phyloP scores from a whole-genome alignment of 2,113 vertebrate genomes.

The Tetrao urogallus region DNA sequence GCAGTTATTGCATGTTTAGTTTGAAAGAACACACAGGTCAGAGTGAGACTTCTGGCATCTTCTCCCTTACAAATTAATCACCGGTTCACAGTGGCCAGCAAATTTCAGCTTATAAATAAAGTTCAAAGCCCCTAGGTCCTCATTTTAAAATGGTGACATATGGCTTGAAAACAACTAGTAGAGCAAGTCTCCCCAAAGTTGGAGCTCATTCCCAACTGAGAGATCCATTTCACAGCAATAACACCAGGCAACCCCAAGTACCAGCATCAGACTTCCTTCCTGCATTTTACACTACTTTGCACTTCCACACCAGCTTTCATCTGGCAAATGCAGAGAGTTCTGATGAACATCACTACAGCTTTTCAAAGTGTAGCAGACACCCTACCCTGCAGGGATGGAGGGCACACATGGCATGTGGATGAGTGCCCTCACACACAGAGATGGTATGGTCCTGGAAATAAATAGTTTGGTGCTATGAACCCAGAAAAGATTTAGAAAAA shows the following conservation, averaged over 20 bases:
- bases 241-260: not conserved
- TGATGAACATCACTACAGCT: slow-evolving; percentile 23
- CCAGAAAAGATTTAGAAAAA: not conserved
- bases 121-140: slow-evolving; percentile 46
- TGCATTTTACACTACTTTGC: slow-evolving; percentile 25
- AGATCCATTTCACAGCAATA: slow-evolving; percentile 56
- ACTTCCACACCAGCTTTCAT: slow-evolving; percentile 43
- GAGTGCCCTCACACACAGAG: not conserved
- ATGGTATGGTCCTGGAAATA: not conserved
- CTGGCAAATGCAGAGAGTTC: not conserved
- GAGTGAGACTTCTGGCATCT: slow-evolving; percentile 42
- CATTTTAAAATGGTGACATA: slow-evolving; percentile 47
- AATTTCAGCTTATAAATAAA: slow-evolving; percentile 66
- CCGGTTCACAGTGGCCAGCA: slow-evolving; percentile 10
- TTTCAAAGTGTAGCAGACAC: not conserved
- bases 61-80: slow-evolving; percentile 52
- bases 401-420: not conserved
- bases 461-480: not conserved
- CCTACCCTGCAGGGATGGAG: not conserved
- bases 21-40: slow-evolving; percentile 39
- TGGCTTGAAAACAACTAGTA: slow-evolving; percentile 40
- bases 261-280: slow-evolving; percentile 48
- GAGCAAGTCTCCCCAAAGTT: slow-evolving; percentile 31
- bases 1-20: slow-evolving; percentile 50
- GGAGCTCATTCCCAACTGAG: slow-evolving; percentile 51